These are phyloP conservation scores for Axea sp. DNA, from an alignment of 2,888 invertebrate genomes.

Conservation along the genomic window DNA sequence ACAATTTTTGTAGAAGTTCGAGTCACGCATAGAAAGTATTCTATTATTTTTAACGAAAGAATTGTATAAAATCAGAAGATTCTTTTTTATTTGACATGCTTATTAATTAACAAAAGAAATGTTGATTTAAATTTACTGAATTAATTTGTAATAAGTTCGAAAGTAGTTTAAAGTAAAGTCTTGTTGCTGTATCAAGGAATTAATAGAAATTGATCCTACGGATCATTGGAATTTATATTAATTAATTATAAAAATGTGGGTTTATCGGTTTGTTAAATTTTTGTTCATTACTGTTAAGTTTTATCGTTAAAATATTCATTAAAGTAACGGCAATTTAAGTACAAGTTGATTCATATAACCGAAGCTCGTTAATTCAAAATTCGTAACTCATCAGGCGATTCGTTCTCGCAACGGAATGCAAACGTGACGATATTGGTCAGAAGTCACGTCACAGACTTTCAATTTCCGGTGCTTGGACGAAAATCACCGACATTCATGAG, in stretches of 20 bases:
- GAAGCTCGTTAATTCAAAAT: constrained; percentile 63
- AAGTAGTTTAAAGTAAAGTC: too few relatives aligned
- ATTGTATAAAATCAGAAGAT: too few relatives aligned
- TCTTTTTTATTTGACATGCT: too few relatives aligned
- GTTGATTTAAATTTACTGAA: too few relatives aligned
- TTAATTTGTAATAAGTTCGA: too few relatives aligned
- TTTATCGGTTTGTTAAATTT: not conserved
- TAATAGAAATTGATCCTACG: too few relatives aligned
- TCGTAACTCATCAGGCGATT: constrained; percentile 63
- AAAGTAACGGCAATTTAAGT: constrained; percentile 41
- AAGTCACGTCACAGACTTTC: constrained; percentile 65
- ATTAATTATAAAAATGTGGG: not conserved
- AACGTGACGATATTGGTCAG: constrained; percentile 60
- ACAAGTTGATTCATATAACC: constrained; percentile 43
- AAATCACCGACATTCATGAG: constrained; percentile 61
- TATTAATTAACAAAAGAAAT: too few relatives aligned
- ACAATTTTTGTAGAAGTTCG: too few relatives aligned
- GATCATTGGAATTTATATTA: too few relatives aligned
- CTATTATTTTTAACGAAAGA: too few relatives aligned
- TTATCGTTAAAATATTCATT: constrained; percentile 38
- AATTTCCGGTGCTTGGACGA: constrained; percentile 62
- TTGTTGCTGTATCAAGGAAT: too few relatives aligned
- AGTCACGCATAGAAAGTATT: too few relatives aligned
- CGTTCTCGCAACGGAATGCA: constrained; percentile 56
- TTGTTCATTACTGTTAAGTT: constrained; percentile 14